phyloP scores from a whole-genome alignment of 2,797 vertebrate species.

The Bucorvus abyssinicus region DNA sequence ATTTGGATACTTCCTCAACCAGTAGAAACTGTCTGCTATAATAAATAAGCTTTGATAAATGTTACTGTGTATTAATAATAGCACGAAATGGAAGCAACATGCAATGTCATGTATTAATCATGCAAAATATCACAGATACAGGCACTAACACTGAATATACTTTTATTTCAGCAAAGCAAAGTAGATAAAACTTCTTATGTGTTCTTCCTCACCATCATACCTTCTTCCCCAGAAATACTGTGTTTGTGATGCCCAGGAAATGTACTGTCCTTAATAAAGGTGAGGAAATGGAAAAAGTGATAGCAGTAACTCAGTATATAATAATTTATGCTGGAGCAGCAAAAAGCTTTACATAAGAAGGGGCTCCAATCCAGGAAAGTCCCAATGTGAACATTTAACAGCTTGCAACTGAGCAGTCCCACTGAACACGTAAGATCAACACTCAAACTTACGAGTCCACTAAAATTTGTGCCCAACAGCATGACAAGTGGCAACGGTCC shows the following conservation, averaged over 20 bases:
- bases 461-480: not conserved
- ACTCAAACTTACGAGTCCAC: not conserved
- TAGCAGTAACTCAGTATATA: not conserved
- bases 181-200: not conserved
- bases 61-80: not conserved
- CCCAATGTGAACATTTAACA: not conserved
- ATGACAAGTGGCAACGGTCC: not conserved
- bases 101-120: not conserved
- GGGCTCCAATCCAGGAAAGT: not conserved
- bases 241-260: not conserved
- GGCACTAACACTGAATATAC: not conserved
- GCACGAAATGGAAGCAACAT: not conserved
- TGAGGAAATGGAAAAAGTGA: not conserved
- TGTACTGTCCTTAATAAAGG: not conserved
- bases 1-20: not conserved
- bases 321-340: not conserved
- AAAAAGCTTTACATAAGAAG: not conserved
- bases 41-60: not conserved
- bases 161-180: constrained; percentile 9
- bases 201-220: not conserved
- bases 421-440: not conserved
- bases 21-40: not conserved
- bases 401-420: not conserved
- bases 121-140: not conserved
- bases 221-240: not conserved